phyloP scores from a whole-genome alignment of 2,888 invertebrate species.

The Taphrorychus bicolor region DNA sequence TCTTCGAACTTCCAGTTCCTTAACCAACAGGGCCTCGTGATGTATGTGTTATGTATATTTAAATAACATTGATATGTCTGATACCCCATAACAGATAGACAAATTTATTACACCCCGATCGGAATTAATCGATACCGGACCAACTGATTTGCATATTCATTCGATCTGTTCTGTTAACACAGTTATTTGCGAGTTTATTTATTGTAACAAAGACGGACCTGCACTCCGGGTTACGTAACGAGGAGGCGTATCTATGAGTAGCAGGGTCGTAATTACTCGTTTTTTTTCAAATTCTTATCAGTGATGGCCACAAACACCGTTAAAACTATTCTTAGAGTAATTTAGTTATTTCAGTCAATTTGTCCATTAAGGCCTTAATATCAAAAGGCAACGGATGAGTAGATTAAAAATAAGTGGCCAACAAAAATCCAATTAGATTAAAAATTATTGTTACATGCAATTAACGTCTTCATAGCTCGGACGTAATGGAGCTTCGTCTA shows the following conservation, averaged over 20 bases:
- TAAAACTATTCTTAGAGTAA: background rate
- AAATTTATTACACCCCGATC: conserved; percentile 16
- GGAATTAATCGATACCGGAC: conserved; percentile 12
- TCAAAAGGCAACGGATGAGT: background rate
- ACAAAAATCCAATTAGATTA: background rate
- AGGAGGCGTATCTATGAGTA: background rate
- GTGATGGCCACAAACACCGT: background rate
- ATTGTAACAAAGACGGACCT: background rate
- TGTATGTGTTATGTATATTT: conserved; percentile 27
- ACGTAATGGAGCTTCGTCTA: background rate
- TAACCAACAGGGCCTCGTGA: conserved; percentile 16
- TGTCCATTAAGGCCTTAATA: background rate
- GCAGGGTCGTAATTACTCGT: background rate
- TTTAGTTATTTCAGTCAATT: background rate
- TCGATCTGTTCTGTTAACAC: conserved; percentile 4
- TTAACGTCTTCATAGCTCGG: background rate
- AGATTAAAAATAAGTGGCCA: background rate
- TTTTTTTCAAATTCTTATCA: background rate
- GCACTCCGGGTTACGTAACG: background rate
- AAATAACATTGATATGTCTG: conserved; percentile 27
- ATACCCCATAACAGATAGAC: conserved; percentile 18
- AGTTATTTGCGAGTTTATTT: conserved; percentile 1
- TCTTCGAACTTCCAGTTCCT: conserved; percentile 23
- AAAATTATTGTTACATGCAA: background rate
- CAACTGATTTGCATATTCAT: conserved; percentile 18